These are phyloP conservation scores for Thumatha senex DNA, from an alignment of 2,888 invertebrate genomes.

Conservation along the genomic window DNA sequence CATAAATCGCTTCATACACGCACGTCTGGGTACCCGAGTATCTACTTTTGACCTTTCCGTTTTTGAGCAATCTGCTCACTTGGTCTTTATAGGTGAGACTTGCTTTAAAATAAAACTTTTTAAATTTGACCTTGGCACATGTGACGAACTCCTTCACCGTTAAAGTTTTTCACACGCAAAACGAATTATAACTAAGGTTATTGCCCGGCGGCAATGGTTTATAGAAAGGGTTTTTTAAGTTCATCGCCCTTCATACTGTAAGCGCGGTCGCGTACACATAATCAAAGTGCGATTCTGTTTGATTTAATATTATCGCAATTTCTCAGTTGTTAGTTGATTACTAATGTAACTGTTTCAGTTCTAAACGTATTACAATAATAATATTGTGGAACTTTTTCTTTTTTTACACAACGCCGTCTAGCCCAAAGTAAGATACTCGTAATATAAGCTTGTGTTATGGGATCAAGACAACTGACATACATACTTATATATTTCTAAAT, in stretches of 20 bases:
- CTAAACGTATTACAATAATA: no score
- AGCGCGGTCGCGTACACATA: background rate
- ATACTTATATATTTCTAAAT: no score
- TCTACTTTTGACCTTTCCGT: background rate
- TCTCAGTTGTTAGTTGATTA: background rate
- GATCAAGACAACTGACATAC: no score
- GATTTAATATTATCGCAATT: background rate
- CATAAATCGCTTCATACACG: no score
- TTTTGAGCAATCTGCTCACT: no score
- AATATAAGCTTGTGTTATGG: no score
- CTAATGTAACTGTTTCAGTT: background rate
- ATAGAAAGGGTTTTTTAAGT: slow-evolving; percentile 9
- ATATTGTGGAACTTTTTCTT: no score
- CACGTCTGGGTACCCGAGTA: no score
- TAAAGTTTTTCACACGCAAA: background rate
- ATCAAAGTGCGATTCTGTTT: background rate
- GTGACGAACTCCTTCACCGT: background rate
- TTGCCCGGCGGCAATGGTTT: slow-evolving; percentile 4
- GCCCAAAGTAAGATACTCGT: no score
- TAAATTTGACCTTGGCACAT: background rate
- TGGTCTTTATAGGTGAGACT: no score
- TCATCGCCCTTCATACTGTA: slow-evolving; percentile 5
- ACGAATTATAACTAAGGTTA: background rate
- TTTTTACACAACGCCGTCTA: no score
- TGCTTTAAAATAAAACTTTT: no score